phyloP scores from a whole-genome alignment of 2,888 invertebrate species.

The Agriopis aurantiaria region DNA sequence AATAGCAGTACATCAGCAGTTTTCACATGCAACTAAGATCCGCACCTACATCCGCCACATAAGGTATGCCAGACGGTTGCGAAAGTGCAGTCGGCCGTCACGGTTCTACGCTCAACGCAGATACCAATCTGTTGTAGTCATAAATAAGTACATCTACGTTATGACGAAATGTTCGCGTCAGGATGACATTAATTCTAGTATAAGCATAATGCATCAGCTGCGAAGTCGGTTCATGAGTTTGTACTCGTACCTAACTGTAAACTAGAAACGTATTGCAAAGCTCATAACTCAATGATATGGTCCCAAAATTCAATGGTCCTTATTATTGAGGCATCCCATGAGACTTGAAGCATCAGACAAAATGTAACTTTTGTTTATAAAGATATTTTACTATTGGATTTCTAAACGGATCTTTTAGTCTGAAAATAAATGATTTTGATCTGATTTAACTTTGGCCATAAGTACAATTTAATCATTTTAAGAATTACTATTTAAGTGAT shows the following conservation, averaged over 20 bases:
- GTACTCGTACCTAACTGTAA: neutral
- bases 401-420: no score
- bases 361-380: no score
- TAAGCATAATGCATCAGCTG: constrained; percentile 16
- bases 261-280: neutral
- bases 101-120: constrained; percentile 64
- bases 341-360: no score
- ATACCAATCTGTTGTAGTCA: constrained; percentile 73
- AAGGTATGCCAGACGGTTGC: constrained; percentile 65
- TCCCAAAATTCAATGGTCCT: neutral
- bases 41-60: constrained; percentile 41
- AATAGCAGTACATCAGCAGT: constrained; percentile 25
- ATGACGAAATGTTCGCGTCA: constrained; percentile 65
- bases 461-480: no score
- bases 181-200: no score
- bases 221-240: neutral
- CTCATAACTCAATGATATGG: no score
- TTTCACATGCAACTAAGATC: constrained; percentile 36
- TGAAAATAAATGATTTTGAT: no score
- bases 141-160: constrained; percentile 62
- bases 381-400: no score
- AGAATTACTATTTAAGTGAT: no score
- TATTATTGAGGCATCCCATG: neutral
- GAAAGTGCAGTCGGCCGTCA: constrained; percentile 75
- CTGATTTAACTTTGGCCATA: no score